Evolutionary conservation across 2,797 vertebrate genomes (phyloP), one percentile per base, ranked within the genome.

Genomic region (Micrastur ruficollis): DNA sequence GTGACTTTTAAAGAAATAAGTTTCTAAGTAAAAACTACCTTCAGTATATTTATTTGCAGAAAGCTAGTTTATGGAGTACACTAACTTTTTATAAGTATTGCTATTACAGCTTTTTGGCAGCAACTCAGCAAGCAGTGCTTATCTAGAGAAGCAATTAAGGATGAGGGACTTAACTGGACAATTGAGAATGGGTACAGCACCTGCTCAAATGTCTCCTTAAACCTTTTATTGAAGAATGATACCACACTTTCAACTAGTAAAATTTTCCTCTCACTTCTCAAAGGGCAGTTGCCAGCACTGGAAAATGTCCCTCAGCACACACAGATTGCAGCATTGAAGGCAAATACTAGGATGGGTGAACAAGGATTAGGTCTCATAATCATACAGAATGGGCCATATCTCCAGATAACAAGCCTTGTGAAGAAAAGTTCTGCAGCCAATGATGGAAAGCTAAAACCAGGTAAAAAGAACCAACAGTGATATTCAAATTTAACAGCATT

Each of bases 371-470:
- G 97, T 53, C 84, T 98, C 50, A 89, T 97, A 42, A 14, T 97
- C 61, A 93, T 97, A 81, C 65, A 81, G 82, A 94, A 97, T 5
- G 96, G 96, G 32, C 94, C 87, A 1, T 97, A 96, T 59, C 95
- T 98, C 71, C 97, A 98, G 91, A 81, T 97, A 58, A 81, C 27
- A 40, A 93, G 91, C 73, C 90, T 97, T 59, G 78, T 96, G 78
- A 91, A 92, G 72, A 96, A 97, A 40, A 91, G 95, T 55, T 90
- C 95, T 70, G 97, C 98, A 59, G 96, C 80, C 61, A 96, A 71
- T 2, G 42, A 95, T 4, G 86, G 97, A 84, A 97, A 91, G 63
- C 94, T 97, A 75, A 95, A 95, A 93, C 90, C 96, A 97, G 97
- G 98, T 98, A 96, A 97, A 92, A 90, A 58, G 26, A 71, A 52